Percentiles rank a stretch among this genome's conserved stretches.
These are phyloP conservation scores for Terebella lapidaria DNA, from an alignment of 2,888 invertebrate genomes.

Conservation along the genomic window DNA sequence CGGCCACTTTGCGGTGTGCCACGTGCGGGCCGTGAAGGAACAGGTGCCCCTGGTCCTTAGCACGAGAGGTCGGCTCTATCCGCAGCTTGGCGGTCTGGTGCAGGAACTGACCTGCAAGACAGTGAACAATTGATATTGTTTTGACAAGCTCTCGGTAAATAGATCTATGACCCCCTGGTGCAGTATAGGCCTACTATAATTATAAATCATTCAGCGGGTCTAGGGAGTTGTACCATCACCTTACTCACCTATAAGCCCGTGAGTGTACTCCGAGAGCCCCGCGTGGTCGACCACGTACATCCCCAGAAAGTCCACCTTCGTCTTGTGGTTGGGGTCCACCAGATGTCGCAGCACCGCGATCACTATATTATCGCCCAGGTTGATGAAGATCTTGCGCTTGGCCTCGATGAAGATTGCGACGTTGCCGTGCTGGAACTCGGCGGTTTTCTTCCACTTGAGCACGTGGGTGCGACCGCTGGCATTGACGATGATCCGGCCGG, in stretches of 20 bases:
- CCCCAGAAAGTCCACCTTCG: constrained; percentile 20
- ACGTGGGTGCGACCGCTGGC: not conserved
- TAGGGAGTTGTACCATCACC: too few relatives aligned
- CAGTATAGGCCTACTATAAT: too few relatives aligned
- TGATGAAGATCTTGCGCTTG: not conserved
- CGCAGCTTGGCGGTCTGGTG: constrained; percentile 7
- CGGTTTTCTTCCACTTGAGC: constrained; percentile 6
- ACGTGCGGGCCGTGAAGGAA: not conserved
- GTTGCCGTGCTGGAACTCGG: not conserved
- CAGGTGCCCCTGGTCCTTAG: not conserved
- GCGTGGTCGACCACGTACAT: constrained; percentile 16
- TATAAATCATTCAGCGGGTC: too few relatives aligned
- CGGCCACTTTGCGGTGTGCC: not conserved
- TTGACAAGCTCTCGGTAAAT: not conserved
- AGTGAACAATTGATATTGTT: not conserved
- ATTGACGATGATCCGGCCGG: constrained; percentile 4
- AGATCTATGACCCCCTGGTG: too few relatives aligned
- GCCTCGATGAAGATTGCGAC: not conserved
- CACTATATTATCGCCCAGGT: constrained; percentile 1
- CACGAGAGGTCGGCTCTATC: not conserved
- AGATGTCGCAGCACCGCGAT: constrained; percentile 18
- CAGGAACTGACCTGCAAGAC: constrained; percentile 19
- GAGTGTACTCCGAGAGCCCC: constrained; percentile 12
- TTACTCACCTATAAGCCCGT: constrained; percentile 22
- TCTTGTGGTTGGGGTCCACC: not conserved